Evolutionary conservation across 1,140 invertebrate genomes (phyloP), one percentile per base, ranked within the genome.

Genomic region (Zaprionus tsacasi): DNA sequence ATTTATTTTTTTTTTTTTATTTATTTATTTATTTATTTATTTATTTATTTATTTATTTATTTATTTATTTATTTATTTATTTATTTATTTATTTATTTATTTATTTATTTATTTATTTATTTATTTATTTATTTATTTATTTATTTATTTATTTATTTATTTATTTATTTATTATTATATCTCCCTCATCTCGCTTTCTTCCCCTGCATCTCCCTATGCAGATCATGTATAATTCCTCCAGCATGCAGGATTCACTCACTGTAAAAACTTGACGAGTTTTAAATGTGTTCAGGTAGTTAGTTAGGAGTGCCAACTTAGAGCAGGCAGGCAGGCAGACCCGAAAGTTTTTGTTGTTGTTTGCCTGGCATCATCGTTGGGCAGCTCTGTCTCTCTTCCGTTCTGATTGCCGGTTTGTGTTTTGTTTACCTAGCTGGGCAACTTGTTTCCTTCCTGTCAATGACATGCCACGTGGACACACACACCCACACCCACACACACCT

Each of bases 401-500:
- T 55, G 38, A 65, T 38, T 76, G 54, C 40, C 67, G 52, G 58
- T 58, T 36, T 64, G 59, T 63, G 73, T 66, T 71, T 45, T 76
- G 58, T 52, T 67, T 76, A 72, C 70, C 74, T 55, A 76, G 43
- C 77, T 73, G 74, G n/a, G 54, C 68, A 79, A 71, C 75, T 73
- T 70, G 73, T 66, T 79, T 82, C 83, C 82, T 76, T 88, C 73
- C 83, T 82, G 78, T 74, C 78, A 70, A 64, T 74, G 74, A 73
- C 74, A 76, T 71, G 73, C 69, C 73, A 70, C 72, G 65, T 64
- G 33, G 67, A 76, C 43, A 52, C 8, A 11, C 25, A 54, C 25
- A 54, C 15, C 1, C 50, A 54, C 12, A 25, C 11, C 10, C 25
- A 54, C 4, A 21, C 11, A 30, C 50, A 21, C 11, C 10, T 4